phyloP scores from a whole-genome alignment of 2,113 vertebrate genomes.

The Dicrurus megarhynchus region DNA sequence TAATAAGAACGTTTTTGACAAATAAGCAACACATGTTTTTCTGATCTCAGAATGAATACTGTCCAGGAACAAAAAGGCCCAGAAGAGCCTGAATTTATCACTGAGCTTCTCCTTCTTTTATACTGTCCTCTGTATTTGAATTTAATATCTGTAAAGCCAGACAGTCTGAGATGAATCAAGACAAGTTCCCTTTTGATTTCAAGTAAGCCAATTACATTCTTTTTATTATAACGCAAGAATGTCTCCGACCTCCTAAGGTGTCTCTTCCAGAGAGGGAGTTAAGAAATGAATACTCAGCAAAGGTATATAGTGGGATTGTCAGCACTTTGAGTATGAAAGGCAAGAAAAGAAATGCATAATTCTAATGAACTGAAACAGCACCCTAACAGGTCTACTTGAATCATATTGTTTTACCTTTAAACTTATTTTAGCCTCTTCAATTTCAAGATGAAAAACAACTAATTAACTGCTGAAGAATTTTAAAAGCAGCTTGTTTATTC shows the following conservation, averaged over 20 bases:
- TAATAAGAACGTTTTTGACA: background rate
- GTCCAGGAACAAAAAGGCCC: background rate
- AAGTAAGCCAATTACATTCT: conserved; percentile 8
- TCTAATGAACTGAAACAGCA: background rate
- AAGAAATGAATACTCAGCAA: background rate
- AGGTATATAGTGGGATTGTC: background rate
- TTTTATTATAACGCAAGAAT: conserved; percentile 9
- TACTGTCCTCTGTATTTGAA: background rate
- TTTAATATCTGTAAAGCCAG: background rate
- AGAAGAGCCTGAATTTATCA: background rate
- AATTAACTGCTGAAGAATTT: background rate
- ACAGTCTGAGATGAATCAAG: background rate
- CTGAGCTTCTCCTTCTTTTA: background rate
- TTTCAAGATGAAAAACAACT: background rate
- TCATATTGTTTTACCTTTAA: background rate
- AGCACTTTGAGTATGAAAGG: background rate
- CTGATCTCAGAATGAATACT: background rate
- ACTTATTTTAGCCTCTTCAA: background rate
- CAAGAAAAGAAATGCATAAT: background rate
- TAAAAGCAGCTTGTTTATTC: background rate
- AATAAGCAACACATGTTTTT: background rate
- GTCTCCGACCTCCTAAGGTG: background rate
- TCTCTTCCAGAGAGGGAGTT: background rate
- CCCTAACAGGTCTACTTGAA: background rate
- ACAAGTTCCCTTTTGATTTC: conserved; percentile 28